A percentile compares a stretch with the other conserved stretches of the same genome.
These are phyloP conservation scores for Synergus laeviventris DNA, from an alignment of 2,888 invertebrate species.

Conservation along the genomic window DNA sequence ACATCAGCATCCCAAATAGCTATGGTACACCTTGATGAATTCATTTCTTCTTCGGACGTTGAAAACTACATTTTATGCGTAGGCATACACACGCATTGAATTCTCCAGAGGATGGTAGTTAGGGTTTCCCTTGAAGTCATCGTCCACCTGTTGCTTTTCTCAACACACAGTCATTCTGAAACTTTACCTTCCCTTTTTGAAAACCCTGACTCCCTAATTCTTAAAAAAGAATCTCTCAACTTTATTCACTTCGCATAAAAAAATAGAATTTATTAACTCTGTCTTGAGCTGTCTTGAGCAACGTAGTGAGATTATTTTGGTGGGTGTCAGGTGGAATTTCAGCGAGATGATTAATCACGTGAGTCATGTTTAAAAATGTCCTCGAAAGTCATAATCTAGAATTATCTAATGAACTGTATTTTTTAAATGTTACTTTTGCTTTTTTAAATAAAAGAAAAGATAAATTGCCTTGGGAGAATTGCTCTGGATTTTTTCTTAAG, in stretches of 20 bases:
- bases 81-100: conserved; percentile 61
- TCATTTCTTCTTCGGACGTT: background rate
- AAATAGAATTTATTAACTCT: background rate
- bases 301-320: background rate
- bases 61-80: conserved; percentile 54
- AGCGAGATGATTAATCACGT: background rate
- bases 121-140: conserved; percentile 52
- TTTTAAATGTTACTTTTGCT: too few relatives aligned
- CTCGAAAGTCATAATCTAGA: background rate
- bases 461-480: background rate
- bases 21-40: background rate
- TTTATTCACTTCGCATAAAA: background rate
- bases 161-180: background rate
- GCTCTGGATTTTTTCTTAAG: background rate
- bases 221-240: background rate
- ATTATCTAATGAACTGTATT: background rate
- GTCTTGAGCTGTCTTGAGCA: background rate
- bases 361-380: background rate
- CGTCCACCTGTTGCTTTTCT: conserved; percentile 61
- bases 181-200: background rate
- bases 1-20: background rate
- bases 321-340: background rate
- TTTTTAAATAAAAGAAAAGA: background rate
- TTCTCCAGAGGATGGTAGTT: conserved; percentile 39
- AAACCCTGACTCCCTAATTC: background rate